These are phyloP conservation scores for Rhyacophila brunnea DNA, from an alignment of 1,140 invertebrate species.

Conservation along the genomic window DNA sequence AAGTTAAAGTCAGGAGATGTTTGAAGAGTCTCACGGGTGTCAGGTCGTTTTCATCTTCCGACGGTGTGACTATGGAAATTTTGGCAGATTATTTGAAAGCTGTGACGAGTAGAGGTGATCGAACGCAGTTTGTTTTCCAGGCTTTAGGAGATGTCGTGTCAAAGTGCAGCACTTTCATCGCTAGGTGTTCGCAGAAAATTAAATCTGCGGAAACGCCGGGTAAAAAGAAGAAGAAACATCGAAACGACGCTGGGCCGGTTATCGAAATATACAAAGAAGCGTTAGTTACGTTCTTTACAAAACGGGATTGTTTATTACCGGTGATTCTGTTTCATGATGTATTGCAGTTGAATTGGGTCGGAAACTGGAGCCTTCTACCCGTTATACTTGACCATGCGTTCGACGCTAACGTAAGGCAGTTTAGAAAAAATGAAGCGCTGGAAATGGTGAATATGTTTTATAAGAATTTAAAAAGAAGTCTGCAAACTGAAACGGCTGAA, in stretches of 20 bases:
- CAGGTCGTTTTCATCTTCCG: conserved; percentile 60
- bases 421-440: conserved; percentile 62
- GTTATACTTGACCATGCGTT: conserved; percentile 62
- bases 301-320: conserved; percentile 62
- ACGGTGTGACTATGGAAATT: conserved; percentile 57
- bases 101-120: conserved; percentile 62
- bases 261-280: conserved; percentile 53
- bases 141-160: conserved; percentile 67
- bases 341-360: conserved; percentile 62
- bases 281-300: conserved; percentile 59
- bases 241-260: conserved; percentile 41
- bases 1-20: conserved; percentile 59
- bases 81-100: conserved; percentile 59
- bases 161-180: conserved; percentile 64
- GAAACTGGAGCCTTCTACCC: conserved; percentile 57
- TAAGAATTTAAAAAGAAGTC: conserved; percentile 49
- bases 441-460: conserved; percentile 64
- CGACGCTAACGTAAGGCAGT: conserved; percentile 58
- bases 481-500: conserved; percentile 12
- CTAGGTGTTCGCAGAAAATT: conserved; percentile 59
- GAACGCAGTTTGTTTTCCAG: conserved; percentile 63
- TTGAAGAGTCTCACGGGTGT: conserved; percentile 61
- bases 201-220: conserved; percentile 32
- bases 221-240: conserved; percentile 44
- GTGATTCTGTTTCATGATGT: conserved; percentile 64